These are phyloP conservation scores for Amphiprion percula DNA, from an alignment of 2,113 vertebrate species.

Conservation along the genomic window DNA sequence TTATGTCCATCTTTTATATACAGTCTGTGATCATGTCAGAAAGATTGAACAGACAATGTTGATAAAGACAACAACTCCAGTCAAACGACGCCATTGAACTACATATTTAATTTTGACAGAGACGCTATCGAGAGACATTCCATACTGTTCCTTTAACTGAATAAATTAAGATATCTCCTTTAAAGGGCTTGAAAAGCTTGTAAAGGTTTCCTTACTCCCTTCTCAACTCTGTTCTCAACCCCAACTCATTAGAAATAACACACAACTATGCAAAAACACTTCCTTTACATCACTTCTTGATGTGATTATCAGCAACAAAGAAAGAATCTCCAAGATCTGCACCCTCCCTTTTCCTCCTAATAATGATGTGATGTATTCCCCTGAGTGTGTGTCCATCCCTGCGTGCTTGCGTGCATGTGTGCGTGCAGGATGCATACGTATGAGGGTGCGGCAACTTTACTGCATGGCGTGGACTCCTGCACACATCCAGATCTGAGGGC, in stretches of 20 bases:
- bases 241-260: not conserved
- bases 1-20: too few species aligned
- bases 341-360: slow-evolving; percentile 17
- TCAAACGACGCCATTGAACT: too few species aligned
- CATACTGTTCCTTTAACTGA: too few species aligned
- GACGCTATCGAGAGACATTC: too few species aligned
- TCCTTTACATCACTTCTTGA: not conserved
- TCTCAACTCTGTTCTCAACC: not conserved
- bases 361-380: slow-evolving; percentile 32
- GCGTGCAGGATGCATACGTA: slow-evolving; percentile 59
- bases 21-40: too few species aligned
- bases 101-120: too few species aligned
- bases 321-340: slow-evolving; percentile 13
- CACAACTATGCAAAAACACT: not conserved
- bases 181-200: too few species aligned
- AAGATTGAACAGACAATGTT: too few species aligned
- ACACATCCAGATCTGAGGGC: slow-evolving; percentile 52
- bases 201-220: not conserved
- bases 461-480: slow-evolving; percentile 71
- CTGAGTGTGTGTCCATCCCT: slow-evolving; percentile 19
- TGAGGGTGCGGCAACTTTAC: slow-evolving; percentile 82
- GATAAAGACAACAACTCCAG: too few species aligned
- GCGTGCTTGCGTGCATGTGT: slow-evolving; percentile 28
- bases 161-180: too few species aligned
- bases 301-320: slow-evolving; percentile 47